phyloP scores from a whole-genome alignment of 2,888 invertebrate species.

The Drosophila eohydei region DNA sequence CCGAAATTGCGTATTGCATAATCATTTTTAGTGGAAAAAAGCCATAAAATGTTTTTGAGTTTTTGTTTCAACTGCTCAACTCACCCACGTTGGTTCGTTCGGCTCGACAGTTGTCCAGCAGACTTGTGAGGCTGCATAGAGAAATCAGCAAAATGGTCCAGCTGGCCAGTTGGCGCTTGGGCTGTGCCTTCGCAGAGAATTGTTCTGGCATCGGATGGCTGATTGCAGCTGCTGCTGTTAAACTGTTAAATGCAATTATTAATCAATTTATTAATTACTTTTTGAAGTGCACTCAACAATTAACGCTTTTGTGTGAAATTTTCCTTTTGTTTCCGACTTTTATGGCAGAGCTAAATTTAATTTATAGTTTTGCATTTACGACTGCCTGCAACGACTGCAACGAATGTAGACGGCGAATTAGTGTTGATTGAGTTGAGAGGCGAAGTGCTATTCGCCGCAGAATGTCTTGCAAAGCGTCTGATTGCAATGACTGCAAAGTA shows the following conservation, averaged over 20 bases:
- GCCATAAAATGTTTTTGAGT: conserved; percentile 2
- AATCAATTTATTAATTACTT: conserved; percentile 20
- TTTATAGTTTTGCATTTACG: conserved; percentile 37
- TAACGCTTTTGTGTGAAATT: conserved; percentile 36
- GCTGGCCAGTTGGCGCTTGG: not conserved
- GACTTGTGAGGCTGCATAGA: conserved; percentile 31
- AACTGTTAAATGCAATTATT: conserved; percentile 30
- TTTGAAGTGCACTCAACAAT: conserved; percentile 15
- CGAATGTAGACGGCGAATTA: conserved; percentile 14
- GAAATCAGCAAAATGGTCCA: conserved; percentile 40
- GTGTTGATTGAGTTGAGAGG: not conserved
- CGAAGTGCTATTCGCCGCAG: conserved; percentile 46
- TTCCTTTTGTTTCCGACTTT: conserved; percentile 24
- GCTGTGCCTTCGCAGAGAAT: conserved; percentile 2
- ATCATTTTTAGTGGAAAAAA: conserved; percentile 24
- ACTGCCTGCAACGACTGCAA: conserved; percentile 25
- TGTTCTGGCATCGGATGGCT: conserved; percentile 19
- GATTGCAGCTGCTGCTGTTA: not conserved
- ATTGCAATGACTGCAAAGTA: not conserved
- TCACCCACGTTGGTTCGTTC: conserved; percentile 74
- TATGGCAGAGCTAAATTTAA: conserved; percentile 41
- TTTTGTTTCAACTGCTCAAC: conserved; percentile 23
- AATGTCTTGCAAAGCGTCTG: not conserved
- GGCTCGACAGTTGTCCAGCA: conserved; percentile 31
- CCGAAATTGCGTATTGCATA: conserved; percentile 47